Evolutionary conservation across 2,113 vertebrate genomes (phyloP), one percentile per base, ranked within the genome.

Genomic region (Colossoma macropomum): DNA sequence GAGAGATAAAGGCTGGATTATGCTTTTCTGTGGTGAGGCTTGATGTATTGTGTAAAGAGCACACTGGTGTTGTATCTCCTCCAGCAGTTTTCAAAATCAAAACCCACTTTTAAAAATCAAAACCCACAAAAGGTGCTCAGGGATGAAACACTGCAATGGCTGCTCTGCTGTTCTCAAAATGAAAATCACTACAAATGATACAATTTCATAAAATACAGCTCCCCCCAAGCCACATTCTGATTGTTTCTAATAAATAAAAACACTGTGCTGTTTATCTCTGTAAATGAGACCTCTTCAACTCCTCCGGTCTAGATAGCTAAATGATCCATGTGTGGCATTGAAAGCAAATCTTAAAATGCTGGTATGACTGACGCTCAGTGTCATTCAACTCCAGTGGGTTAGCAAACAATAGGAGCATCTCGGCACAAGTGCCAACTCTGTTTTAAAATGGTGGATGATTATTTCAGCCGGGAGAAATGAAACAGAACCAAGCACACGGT

Each of bases 401-500:
- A 74, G 54, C 45, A 78, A 23, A 56, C 56, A 76, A 78, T 41
- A 66, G 45, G 68, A 56, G 48, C 25, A 54, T 81, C 41, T 45
- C 71, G 21, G 41, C n/a, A 56, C 77, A 75, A 81, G 45, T 60
- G 71, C 68, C 81, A 84, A 71, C 48, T 66, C 48, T 48, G 83
- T 48, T 85, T 85, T 79, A 77, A 85, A 79, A 79, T 76, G 54
- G 69, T 63, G 76, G 80, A 82, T 78, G 78, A 81, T 85, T 75
- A 88, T 84, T 87, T 85, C 80, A 87, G 77, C 71, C 45, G 59
- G 68, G 60, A 83, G 70, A 75, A 86, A 73, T 78, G 74, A 80
- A 86, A 76, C 65, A 63, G 77, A 83, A 82, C 82, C 75, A 82
- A 85, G 71, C 83, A 76, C 74, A 80, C 56, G 23, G 77, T 72